These are phyloP conservation scores for Lepus oiostolus DNA, from an alignment of 2,797 vertebrate genomes.

Conservation along the genomic window DNA sequence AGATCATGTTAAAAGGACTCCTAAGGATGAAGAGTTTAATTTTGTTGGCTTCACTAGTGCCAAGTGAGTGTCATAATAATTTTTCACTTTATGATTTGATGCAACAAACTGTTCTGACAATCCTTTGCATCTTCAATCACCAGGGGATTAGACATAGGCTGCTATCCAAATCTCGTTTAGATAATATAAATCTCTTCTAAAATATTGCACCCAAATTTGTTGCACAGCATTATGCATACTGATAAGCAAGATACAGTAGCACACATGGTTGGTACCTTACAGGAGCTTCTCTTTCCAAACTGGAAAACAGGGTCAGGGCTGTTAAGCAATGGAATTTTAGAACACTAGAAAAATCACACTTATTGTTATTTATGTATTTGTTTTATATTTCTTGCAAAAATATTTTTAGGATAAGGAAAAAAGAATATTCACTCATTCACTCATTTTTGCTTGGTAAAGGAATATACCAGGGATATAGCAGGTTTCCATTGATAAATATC, in stretches of 20 bases:
- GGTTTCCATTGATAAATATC: not conserved
- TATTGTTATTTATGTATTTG: not conserved
- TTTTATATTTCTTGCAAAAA: not conserved
- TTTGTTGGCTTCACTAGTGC: conserved; percentile 37
- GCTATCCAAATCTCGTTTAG: conserved; percentile 67
- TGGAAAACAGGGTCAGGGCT: not conserved
- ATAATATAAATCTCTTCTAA: conserved; percentile 43
- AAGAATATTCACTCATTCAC: not conserved
- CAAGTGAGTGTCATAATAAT: conserved; percentile 63
- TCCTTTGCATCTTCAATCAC: conserved; percentile 59
- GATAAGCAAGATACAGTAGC: not conserved
- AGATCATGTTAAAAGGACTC: not conserved
- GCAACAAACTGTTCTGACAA: conserved; percentile 72
- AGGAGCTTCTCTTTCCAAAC: not conserved
- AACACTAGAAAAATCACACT: not conserved
- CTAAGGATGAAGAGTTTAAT: conserved; percentile 33
- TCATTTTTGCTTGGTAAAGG: not conserved
- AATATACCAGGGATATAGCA: not conserved
- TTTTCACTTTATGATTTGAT: conserved; percentile 64
- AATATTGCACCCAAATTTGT: conserved; percentile 35
- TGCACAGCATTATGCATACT: not conserved
- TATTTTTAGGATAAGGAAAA: not conserved
- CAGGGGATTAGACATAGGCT: conserved; percentile 47
- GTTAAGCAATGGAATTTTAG: not conserved
- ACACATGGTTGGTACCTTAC: not conserved